Base-by-base conservation (phyloP, 92 coral and sea anemone species). In the Phenganax subtilis region DNA sequence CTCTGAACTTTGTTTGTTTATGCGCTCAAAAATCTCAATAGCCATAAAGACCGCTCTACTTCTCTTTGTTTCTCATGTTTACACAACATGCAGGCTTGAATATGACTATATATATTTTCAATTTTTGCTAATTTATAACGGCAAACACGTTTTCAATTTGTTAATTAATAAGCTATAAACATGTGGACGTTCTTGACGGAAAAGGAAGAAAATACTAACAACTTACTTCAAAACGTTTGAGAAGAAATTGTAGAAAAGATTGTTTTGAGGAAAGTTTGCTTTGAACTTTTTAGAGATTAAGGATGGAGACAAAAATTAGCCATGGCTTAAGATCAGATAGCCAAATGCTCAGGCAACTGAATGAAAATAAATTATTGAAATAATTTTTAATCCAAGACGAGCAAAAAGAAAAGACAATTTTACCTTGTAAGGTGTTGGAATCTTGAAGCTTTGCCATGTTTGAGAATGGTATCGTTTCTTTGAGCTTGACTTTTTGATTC, bases 291-390 rank as follows among this genome's bases (percentile, higher is more conserved):
- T 75, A 31, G 63, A 65, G 60, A 30, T 54, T 55, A 54, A 58
- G 60, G 57, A 76, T 29, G 81, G 8, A 44, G 29, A 27, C 64
- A 9, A 58, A 58, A 76, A 76, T 76, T 76, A 69, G 64, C 81
- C 67, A 64, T 25, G 79, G 81, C 81, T 76, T 68, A 30, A 37
- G 73, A 76, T 76, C 81, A 57, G 81, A 76, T 76, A 52, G 81
- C 81, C 55, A 76, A 76, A 76, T 76, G 81, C 81, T 59, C 81
- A 76, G 20, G 69, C 69, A 58, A 59, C 69, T 57, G 54, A 55
- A n/a, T 68, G 54, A 56, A 75, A 75, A 75, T 75, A 14, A 75
- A 76, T 76, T 10, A 76, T 76, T 58, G n/a, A 57, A 76, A 76
- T 76, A 6, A 60, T 16, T 12, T 60, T 25, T 59, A 64, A 76